phyloP scores from a whole-genome alignment of 2,797 vertebrate genomes.

The Chaetophractus vellerosus region DNA sequence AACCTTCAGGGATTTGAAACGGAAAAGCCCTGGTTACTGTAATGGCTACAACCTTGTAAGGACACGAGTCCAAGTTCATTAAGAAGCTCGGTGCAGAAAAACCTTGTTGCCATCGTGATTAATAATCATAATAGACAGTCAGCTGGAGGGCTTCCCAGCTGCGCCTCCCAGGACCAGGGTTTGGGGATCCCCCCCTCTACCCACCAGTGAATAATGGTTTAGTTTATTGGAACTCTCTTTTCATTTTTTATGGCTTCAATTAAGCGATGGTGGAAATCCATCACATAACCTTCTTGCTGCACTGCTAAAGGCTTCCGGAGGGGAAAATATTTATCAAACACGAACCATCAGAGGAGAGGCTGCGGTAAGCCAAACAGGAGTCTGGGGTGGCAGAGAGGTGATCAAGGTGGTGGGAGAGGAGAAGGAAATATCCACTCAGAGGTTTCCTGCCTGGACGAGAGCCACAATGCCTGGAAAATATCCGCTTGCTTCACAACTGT shows the following conservation, averaged over 20 bases:
- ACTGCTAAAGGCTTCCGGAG: constrained; percentile 88
- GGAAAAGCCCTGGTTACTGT: constrained; percentile 60
- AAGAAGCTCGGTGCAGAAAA: constrained; percentile 69
- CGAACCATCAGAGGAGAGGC: constrained; percentile 76
- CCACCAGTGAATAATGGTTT: constrained; percentile 87
- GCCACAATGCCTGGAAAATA: constrained; percentile 27
- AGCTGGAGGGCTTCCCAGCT: constrained; percentile 83
- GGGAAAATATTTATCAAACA: constrained; percentile 89
- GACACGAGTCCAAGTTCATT: constrained; percentile 83
- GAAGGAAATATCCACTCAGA: constrained; percentile 57
- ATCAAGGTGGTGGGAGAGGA: background rate
- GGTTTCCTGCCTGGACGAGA: constrained; percentile 62
- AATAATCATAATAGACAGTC: constrained; percentile 81
- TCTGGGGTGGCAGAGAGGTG: constrained; percentile 46
- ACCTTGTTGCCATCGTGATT: constrained; percentile 80
- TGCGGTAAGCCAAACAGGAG: constrained; percentile 79
- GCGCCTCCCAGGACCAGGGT: constrained; percentile 80
- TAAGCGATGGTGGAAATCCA: constrained; percentile 89
- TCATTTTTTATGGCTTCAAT: constrained; percentile 91
- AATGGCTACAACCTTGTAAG: constrained; percentile 82
- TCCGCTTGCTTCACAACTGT: background rate
- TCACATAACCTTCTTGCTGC: constrained; percentile 87
- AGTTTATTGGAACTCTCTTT: constrained; percentile 90
- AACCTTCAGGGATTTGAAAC: constrained; percentile 67
- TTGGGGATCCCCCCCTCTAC: constrained; percentile 74